Evolutionary conservation across 2,113 vertebrate species (phyloP).

Genomic region (Echinops telfairi): DNA sequence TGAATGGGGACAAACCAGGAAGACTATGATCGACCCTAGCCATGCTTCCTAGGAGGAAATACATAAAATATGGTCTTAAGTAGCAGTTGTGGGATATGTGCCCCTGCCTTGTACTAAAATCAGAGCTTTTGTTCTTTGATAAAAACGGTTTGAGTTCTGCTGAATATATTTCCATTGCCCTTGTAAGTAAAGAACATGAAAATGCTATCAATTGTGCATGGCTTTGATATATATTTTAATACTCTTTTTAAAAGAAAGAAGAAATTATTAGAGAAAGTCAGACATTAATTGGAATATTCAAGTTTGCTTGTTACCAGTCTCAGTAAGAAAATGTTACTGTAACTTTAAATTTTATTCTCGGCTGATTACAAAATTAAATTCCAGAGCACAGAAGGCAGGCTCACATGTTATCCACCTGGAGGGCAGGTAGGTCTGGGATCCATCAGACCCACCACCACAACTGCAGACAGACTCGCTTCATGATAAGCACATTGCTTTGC

Average conservation of each 20-base stretch:
- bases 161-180: background rate
- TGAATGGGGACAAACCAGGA: background rate
- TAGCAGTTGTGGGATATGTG: background rate
- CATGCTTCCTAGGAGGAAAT: slow-evolving; percentile 56
- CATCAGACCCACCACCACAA: background rate
- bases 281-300: background rate
- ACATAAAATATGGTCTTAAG: slow-evolving; percentile 57
- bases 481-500: background rate
- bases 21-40: slow-evolving; percentile 14
- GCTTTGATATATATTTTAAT: background rate
- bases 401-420: background rate
- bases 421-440: background rate
- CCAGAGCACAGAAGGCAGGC: background rate
- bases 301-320: background rate
- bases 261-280: background rate
- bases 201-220: background rate
- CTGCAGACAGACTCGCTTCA: background rate
- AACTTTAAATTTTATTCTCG: slow-evolving; percentile 22
- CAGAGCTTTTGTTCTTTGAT: background rate
- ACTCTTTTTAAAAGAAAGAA: slow-evolving; percentile 32
- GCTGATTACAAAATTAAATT: background rate
- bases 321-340: background rate
- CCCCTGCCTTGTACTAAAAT: background rate
- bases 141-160: background rate
- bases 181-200: background rate